phyloP scores from a whole-genome alignment of 2,113 vertebrate species.

The Geococcyx californianus region DNA sequence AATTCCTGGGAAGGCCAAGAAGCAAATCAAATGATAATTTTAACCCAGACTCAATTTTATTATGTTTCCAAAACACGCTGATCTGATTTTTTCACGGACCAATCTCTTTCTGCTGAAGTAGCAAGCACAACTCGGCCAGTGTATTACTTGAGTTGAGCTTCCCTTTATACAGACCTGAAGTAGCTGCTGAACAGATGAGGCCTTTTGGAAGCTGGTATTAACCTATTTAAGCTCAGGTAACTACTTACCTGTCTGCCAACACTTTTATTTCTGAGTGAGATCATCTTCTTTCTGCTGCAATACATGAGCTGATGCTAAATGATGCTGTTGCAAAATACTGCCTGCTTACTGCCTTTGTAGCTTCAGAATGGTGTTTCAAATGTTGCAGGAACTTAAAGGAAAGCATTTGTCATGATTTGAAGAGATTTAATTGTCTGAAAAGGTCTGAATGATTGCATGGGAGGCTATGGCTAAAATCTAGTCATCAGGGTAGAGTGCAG shows the following conservation, averaged over 20 bases:
- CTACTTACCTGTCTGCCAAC: not conserved
- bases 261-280: not conserved
- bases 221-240: not conserved
- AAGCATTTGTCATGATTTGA: not conserved
- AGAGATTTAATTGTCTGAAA: not conserved
- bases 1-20: conserved; percentile 38
- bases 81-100: not conserved
- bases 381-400: not conserved
- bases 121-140: not conserved
- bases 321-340: not conserved
- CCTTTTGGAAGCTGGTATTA: not conserved
- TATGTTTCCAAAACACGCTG: not conserved
- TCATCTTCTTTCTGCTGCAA: not conserved
- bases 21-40: conserved; percentile 46
- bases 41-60: conserved; percentile 50
- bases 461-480: not conserved
- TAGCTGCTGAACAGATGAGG: not conserved
- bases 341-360: not conserved
- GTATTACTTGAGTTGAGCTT: not conserved
- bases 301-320: not conserved
- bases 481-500: not conserved
- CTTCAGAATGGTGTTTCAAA: not conserved
- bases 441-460: not conserved
- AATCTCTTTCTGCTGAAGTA: not conserved
- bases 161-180: not conserved